phyloP scores from a whole-genome alignment of 2,113 vertebrate genomes.

The Haliaeetus leucogaster region DNA sequence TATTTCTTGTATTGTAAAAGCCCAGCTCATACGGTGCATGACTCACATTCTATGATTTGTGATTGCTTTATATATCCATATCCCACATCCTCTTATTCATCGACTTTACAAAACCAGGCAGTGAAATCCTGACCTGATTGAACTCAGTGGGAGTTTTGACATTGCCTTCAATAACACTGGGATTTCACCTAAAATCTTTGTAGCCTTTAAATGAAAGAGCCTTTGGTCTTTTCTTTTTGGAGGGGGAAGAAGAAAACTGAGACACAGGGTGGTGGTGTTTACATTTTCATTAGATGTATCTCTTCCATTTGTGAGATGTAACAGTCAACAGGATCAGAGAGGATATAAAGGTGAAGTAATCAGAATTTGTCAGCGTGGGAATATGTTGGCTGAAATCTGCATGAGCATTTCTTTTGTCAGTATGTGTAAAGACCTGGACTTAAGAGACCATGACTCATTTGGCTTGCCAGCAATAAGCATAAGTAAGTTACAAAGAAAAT shows the following conservation, averaged over 20 bases:
- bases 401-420: background rate
- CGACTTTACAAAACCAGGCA: background rate
- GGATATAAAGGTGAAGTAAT: background rate
- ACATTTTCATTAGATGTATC: background rate
- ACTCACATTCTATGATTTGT: background rate
- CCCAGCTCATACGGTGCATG: background rate
- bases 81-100: background rate
- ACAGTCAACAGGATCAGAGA: background rate
- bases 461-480: background rate
- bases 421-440: background rate
- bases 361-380: background rate
- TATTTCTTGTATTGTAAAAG: background rate
- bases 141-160: background rate
- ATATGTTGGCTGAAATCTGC: background rate
- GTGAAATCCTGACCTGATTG: conserved; percentile 1
- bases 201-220: background rate
- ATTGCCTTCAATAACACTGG: background rate
- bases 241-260: background rate
- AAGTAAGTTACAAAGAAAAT: background rate
- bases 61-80: background rate
- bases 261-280: background rate
- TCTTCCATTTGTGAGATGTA: background rate
- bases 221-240: background rate
- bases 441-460: background rate
- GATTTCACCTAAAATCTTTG: background rate